These are phyloP conservation scores for Esox masquinongy DNA, from an alignment of 2,797 vertebrate species.

Conservation along the genomic window DNA sequence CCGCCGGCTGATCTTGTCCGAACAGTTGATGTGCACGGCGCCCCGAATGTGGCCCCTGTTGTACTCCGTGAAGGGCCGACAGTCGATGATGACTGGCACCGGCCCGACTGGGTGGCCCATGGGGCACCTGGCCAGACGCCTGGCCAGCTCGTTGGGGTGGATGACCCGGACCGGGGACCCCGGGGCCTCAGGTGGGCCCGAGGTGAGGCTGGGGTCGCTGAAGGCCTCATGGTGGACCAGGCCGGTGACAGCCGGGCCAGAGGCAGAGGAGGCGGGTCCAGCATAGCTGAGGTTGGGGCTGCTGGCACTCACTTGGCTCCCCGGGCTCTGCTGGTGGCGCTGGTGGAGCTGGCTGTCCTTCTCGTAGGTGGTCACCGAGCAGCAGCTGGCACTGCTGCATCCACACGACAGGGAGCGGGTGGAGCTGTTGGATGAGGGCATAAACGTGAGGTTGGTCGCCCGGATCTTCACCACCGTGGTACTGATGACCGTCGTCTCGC, in stretches of 20 bases:
- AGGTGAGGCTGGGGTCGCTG: slow-evolving; percentile 77
- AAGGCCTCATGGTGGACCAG: slow-evolving; percentile 72
- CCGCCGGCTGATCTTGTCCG: slow-evolving; percentile 96
- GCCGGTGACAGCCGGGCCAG: slow-evolving; percentile 85
- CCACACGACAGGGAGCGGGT: slow-evolving; percentile 98
- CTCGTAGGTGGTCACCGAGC: slow-evolving; percentile 96
- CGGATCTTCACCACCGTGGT: slow-evolving; percentile 89
- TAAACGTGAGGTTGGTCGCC: slow-evolving; percentile 96
- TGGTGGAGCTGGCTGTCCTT: slow-evolving; percentile 76
- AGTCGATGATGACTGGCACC: slow-evolving; percentile 94
- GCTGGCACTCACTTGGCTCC: slow-evolving; percentile 83
- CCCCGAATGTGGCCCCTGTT: slow-evolving; percentile 97
- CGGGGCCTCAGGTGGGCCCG: slow-evolving; percentile 78
- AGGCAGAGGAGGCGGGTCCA: slow-evolving; percentile 74
- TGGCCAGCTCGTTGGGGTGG: slow-evolving; percentile 93
- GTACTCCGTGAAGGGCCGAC: slow-evolving; percentile 96
- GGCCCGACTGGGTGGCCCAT: slow-evolving; percentile 88
- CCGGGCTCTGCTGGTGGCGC: slow-evolving; percentile 60
- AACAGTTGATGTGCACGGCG: slow-evolving; percentile 97
- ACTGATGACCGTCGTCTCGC: slow-evolving; percentile 76
- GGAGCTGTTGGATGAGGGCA: slow-evolving; percentile 99
- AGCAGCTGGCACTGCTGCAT: slow-evolving; percentile 99
- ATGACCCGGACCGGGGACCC: slow-evolving; percentile 83
- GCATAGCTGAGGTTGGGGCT: slow-evolving; percentile 81
- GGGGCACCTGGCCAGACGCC: slow-evolving; percentile 91